A percentile compares a stretch with the other conserved stretches of the same genome.
Evolutionary conservation across 2,888 invertebrate species (phyloP).

Genomic region (Microdon myrmicae): DNA sequence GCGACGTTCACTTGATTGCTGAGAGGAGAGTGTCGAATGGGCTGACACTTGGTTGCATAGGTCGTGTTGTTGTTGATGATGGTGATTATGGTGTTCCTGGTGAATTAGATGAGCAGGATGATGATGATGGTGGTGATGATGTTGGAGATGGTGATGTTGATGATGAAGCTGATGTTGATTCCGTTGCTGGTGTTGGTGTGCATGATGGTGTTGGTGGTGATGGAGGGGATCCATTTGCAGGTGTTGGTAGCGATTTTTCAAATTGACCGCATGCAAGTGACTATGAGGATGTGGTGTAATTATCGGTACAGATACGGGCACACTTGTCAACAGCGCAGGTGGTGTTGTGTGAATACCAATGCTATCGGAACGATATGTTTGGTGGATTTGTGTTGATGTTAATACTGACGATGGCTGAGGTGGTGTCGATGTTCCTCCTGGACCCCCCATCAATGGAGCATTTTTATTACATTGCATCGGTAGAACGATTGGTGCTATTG

Average conservation of each 20-base stretch:
- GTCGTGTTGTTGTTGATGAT: slow-evolving; percentile 53
- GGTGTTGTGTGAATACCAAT: slow-evolving; percentile 52
- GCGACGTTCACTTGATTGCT: slow-evolving; percentile 52
- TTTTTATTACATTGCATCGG: slow-evolving; percentile 24
- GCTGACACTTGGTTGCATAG: slow-evolving; percentile 48
- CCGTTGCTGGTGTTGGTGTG: slow-evolving; percentile 44
- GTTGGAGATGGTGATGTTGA: slow-evolving; percentile 19
- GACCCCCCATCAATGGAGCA: slow-evolving; percentile 37
- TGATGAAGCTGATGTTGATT: slow-evolving; percentile 30
- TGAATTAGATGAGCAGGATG: slow-evolving; percentile 53
- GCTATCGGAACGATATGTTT: slow-evolving; percentile 38
- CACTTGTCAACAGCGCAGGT: slow-evolving; percentile 55
- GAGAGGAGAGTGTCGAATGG: slow-evolving; percentile 32
- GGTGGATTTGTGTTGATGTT: slow-evolving; percentile 51
- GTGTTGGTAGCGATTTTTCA: slow-evolving; percentile 48
- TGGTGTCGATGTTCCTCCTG: slow-evolving; percentile 52
- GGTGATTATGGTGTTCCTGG: slow-evolving; percentile 47
- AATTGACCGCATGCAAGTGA: slow-evolving; percentile 42
- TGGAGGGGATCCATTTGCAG: slow-evolving; percentile 40
- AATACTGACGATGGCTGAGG: slow-evolving; percentile 45
- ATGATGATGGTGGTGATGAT: slow-evolving; percentile 34
- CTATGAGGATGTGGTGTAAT: slow-evolving; percentile 55
- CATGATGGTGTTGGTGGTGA: slow-evolving; percentile 23
- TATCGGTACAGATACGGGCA: slow-evolving; percentile 59
- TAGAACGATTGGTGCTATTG: slow-evolving; percentile 7